phyloP scores from a whole-genome alignment of 2,888 invertebrate genomes.

The Dexiosoma caninum region DNA sequence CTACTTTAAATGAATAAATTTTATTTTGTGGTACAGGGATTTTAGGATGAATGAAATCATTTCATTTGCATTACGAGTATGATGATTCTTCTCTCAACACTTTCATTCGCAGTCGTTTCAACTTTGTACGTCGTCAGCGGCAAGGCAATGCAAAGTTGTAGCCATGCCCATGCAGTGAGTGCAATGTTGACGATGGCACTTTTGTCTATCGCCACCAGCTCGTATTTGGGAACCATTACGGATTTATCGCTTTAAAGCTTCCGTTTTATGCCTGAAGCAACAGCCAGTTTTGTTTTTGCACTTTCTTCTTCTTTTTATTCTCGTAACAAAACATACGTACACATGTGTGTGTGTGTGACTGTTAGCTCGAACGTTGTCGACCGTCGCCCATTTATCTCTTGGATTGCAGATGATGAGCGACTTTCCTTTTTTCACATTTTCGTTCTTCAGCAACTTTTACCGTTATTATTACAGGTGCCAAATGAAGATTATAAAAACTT shows the following conservation, averaged over 20 bases:
- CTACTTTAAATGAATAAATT: slow-evolving; percentile 38
- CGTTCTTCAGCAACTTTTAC: slow-evolving; percentile 39
- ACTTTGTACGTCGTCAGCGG: neutral
- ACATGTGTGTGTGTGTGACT: neutral
- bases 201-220: slow-evolving; percentile 50
- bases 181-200: slow-evolving; percentile 3
- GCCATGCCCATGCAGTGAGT: too few species aligned
- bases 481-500: slow-evolving; percentile 38
- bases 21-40: slow-evolving; percentile 1
- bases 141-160: neutral
- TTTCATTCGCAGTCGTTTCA: neutral
- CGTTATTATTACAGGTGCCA: slow-evolving; percentile 61
- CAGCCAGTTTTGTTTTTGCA: slow-evolving; percentile 19
- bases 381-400: slow-evolving; percentile 39
- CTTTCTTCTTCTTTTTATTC: neutral
- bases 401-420: slow-evolving; percentile 60
- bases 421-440: slow-evolving; percentile 3
- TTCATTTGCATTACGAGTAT: slow-evolving; percentile 10
- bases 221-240: slow-evolving; percentile 50
- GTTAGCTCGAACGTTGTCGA: too few species aligned
- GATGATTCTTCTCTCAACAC: neutral
- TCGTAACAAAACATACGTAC: neutral
- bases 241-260: slow-evolving; percentile 57
- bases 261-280: slow-evolving; percentile 60
- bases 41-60: neutral